Evolutionary conservation across 2,113 vertebrate genomes (phyloP), one percentile per base, ranked within the genome.

Genomic region (Garra rufa): DNA sequence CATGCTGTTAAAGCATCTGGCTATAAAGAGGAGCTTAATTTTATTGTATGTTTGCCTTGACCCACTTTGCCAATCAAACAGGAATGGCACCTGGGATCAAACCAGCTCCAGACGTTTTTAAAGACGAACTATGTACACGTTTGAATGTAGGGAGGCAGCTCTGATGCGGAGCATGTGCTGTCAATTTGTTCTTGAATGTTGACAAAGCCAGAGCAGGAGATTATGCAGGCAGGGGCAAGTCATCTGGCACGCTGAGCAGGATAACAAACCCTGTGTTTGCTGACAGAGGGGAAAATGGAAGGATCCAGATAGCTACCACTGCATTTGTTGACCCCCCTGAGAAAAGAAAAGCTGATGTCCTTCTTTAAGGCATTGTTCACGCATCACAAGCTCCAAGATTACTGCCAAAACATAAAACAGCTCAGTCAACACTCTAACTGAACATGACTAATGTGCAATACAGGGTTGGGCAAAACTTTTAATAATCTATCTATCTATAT

Each of bases 201-300:
- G 87, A 89, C 86, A 88, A 88, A 89, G 87, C 82, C 13, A 21
- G 76, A 86, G 83, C 80, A 50, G 80, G 85, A 89, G 88, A 89
- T 89, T 89, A 88, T 88, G 78, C 91, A 91, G 88, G 91, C 88
- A 87, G 88, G 74, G 91, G 83, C 91, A 91, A 88, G 91, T 89
- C 70, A 78, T 80, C 78, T 84, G 88, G 90, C 87, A 89, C 79
- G 80, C 83, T 65, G 69, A 82, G 82, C 67, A 82, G 65, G 85
- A 86, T 88, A 87, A 86, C 82, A 88, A 89, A 84, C 85, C 30
- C 61, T 70, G 55, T 86, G 86, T 89, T 87, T 90, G 88, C 91
- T 90, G 88, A 90, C 84, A 63, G 80, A 86, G 83, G 83, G 44
- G 79, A 81, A 88, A 90, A 85, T 38, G 21, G 55, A 86, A 85